Conservation (phyloP, 30 jellyfish, hydroid and myxozoan genomes). For the Aurelia sp. region DNA sequence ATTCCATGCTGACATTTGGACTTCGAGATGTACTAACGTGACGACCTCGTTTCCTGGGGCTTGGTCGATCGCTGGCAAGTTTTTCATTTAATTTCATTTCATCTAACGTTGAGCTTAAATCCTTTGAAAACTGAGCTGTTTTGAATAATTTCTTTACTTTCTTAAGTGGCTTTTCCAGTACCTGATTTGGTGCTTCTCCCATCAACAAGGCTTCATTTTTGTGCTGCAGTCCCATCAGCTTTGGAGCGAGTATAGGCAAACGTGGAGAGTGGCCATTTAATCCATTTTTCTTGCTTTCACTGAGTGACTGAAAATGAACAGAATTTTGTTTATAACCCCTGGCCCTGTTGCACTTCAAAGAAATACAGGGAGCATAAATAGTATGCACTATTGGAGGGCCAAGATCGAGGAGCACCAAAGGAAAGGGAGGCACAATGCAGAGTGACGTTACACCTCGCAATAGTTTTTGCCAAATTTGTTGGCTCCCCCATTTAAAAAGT, state of each 20-base stretch:
- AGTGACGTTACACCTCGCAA: too few relatives aligned
- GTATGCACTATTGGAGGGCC: too few relatives aligned
- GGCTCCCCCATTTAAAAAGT: too few relatives aligned
- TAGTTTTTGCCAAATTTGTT: too few relatives aligned
- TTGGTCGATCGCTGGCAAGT: conserved; percentile 26
- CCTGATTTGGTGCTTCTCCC: conserved; percentile 75
- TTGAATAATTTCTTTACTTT: conserved; percentile 44
- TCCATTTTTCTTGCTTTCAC: conserved; percentile 39
- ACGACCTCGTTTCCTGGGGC: conserved; percentile 31
- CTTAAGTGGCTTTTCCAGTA: conserved; percentile 35
- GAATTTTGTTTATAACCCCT: too few relatives aligned
- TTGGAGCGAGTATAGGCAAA: conserved; percentile 78
- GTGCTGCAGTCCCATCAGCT: conserved; percentile 84
- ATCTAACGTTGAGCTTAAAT: conserved; percentile 45
- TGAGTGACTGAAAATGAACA: background rate
- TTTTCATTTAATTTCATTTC: conserved; percentile 53
- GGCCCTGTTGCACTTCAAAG: too few relatives aligned
- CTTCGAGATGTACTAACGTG: background rate
- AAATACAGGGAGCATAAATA: too few relatives aligned
- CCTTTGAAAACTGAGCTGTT: conserved; percentile 36
- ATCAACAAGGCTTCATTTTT: conserved; percentile 81
- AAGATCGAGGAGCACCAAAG: too few relatives aligned
- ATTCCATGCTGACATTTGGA: background rate
- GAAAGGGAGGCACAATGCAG: too few relatives aligned
- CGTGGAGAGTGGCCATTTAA: conserved; percentile 1